Base-by-base conservation (phyloP, 1,140 invertebrate genomes). In the Proctacanthus coquilletti region DNA sequence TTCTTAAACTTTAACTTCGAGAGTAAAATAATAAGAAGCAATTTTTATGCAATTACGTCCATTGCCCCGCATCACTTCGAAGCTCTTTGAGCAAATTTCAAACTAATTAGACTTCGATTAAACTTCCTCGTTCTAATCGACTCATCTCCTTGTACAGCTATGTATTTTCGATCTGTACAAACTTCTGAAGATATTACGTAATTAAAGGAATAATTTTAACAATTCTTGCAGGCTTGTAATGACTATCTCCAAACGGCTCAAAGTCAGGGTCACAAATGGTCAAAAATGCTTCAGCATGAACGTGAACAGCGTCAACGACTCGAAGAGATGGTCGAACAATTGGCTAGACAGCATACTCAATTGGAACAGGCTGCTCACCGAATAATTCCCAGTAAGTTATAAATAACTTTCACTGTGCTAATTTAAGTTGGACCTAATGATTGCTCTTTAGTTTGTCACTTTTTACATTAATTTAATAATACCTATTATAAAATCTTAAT, bases 321-420 rank as follows among this genome's bases (percentile, higher is more conserved):
- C 30, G 92, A 98, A 61, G 91, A 96, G 52, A 88, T 98, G 64
- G 85, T 98, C 3, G 94, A 98, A 60, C 88, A 94, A 49, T 69
- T 98, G 32, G 95, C 95, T 2, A 75, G 87, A 45, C 94, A 99
- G 60, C 93, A 98, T 56, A 89, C 88, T 18, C 80, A 84, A 44
- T 67, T 99, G 38, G 91, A 95, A 56, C 77, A 82, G 60, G 84
- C 80, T 11, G 81, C 80, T 6, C 71, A 74, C 19, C 64, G 69
- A 21, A 50, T 68, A 34, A 68, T 68, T 34, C 61, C 66, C 11
- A 58, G 56, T 3, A 61, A 49, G n/a, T n/a, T n/a, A n/a, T n/a
- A n/a, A n/a, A n/a, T n/a, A n/a, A n/a, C n/a, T n/a, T n/a, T n/a
- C n/a, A n/a, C n/a, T n/a, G n/a, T n/a, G n/a, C n/a, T n/a, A n/a